Conservation (phyloP, 1,140 invertebrate species). For the Drosophila baimaii region DNA sequence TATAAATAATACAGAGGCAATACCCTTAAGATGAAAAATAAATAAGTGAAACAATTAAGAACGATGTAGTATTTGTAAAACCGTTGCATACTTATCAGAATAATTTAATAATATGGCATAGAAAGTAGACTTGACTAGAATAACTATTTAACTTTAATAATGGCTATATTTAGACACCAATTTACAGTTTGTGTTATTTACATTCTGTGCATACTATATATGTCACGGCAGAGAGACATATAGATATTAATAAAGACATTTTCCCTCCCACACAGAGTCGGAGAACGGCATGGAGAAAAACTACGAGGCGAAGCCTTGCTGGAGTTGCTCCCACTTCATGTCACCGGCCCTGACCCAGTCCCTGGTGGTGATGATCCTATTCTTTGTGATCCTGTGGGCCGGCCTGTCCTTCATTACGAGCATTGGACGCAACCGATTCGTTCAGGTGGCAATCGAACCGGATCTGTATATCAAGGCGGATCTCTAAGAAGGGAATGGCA, state of each 20-base stretch:
- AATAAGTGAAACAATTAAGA: too few species aligned
- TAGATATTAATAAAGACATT: background rate
- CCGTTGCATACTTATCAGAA: too few species aligned
- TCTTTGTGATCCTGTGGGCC: conserved; percentile 23
- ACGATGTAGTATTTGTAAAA: too few species aligned
- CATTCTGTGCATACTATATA: too few species aligned
- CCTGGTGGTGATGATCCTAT: conserved; percentile 5
- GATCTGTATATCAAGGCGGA: conserved; percentile 50
- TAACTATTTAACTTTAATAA: too few species aligned
- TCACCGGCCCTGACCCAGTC: conserved; percentile 21
- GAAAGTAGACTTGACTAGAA: too few species aligned
- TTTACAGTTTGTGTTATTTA: too few species aligned
- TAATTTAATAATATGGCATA: too few species aligned
- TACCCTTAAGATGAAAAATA: too few species aligned
- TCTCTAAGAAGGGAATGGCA: background rate
- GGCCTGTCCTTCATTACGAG: conserved; percentile 35
- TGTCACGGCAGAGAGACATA: too few species aligned
- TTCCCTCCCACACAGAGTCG: background rate
- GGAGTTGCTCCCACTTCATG: conserved; percentile 38
- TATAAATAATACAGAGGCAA: too few species aligned
- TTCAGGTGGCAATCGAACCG: conserved; percentile 20
- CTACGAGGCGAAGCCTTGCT: conserved; percentile 47
- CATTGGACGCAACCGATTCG: conserved; percentile 35
- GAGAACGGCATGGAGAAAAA: conserved; percentile 1
- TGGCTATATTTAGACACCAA: too few species aligned